Evolutionary conservation across 2,797 vertebrate genomes (phyloP).

Genomic region (Iguana delicatissima): DNA sequence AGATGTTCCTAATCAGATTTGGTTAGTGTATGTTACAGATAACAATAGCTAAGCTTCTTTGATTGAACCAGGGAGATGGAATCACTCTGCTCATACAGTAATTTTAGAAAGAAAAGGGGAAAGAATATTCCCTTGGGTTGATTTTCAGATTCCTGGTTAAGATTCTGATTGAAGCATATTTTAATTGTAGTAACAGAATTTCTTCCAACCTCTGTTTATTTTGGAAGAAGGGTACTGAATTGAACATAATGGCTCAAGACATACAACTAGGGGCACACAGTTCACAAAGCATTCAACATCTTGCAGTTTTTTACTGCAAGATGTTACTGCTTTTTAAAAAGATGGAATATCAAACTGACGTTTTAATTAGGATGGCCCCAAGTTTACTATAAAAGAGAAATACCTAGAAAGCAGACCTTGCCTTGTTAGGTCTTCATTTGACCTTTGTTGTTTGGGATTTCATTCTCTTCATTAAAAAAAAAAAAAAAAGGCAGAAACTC

Average conservation of each 20-base stretch:
- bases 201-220: background rate
- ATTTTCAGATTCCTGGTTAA: slow-evolving; percentile 31
- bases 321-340: slow-evolving; percentile 21
- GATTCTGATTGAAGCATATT: slow-evolving; percentile 29
- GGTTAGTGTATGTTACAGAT: background rate
- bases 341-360: background rate
- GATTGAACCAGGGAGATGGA: background rate
- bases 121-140: background rate
- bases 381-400: background rate
- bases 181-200: slow-evolving; percentile 44
- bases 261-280: background rate
- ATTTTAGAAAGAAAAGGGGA: background rate
- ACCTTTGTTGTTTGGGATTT: slow-evolving; percentile 1
- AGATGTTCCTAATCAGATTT: background rate
- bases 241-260: slow-evolving; percentile 39
- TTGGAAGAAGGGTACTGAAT: slow-evolving; percentile 13
- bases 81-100: background rate
- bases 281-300: slow-evolving; percentile 16
- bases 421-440: background rate
- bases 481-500: background rate
- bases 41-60: background rate
- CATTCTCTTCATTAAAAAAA: background rate
- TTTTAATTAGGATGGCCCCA: background rate
- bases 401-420: background rate
- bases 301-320: background rate